Evolutionary conservation across 2,113 vertebrate genomes (phyloP), one percentile per base, ranked within the genome.

Genomic region (Nansenia antarctica): DNA sequence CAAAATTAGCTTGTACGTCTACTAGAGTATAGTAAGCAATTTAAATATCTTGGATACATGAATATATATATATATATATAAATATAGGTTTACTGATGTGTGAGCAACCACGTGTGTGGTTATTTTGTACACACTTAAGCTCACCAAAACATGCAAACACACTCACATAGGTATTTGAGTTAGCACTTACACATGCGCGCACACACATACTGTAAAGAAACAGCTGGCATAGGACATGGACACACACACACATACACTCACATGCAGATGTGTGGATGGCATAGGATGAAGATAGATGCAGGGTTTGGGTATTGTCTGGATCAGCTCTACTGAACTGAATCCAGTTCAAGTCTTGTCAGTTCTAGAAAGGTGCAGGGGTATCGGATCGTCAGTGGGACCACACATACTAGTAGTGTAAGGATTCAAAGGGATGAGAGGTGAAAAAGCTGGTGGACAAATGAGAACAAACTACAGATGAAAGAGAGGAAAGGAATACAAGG

Each of bases 281-380:
- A 65, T 55, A 70, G 76, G 80, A 82, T 65, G 79, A 86, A 89
- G 84, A 89, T 70, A 67, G 14, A 7, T 30, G 53, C 64, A 32
- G 59, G 67, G 64, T 26, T 27, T 2, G 26, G n/a, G 18, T 26
- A 26, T 14, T 47, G 30, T 58, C 27, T 58, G 12, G 12, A 9
- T 30, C 8, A 27, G 29, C 54, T 58, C 12, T 30, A 12, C 18
- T n/a, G 27, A 31, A 58, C 29, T 58, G 29, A 30, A 15, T 27
- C 54, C 15, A 58, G 24, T n/a, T 30, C 4, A 18, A 18, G 9
- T 31, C 26, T 30, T 14, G 54, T 30, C 24, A 31, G 26, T 58
- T 58, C 15, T 11, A 30, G 29, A 8, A n/a, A 18, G 18, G 12
- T 24, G 2, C 8, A 6, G 14, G 14, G 14, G 37, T 12, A 15